Evolutionary conservation across 1,140 invertebrate genomes (phyloP).

Genomic region (Macrobrachium rosenbergii): DNA sequence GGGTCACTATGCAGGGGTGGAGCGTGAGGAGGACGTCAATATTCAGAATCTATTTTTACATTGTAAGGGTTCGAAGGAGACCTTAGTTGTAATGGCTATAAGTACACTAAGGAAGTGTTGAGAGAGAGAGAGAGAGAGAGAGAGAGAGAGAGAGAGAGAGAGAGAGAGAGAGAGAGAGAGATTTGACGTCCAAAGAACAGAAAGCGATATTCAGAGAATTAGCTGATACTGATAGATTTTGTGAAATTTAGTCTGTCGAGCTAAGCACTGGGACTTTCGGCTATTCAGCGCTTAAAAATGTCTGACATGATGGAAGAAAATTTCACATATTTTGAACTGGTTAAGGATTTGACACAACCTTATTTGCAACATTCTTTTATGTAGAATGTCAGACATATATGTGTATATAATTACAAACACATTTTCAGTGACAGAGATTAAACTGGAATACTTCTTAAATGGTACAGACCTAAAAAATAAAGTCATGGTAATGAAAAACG

Average conservation of each 20-base stretch:
- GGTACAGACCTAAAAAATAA: too few species aligned
- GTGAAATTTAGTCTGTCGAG: too few species aligned
- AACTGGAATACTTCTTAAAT: too few species aligned
- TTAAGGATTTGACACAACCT: too few species aligned
- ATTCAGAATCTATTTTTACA: background rate
- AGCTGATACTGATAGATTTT: background rate
- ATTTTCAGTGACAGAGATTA: too few species aligned
- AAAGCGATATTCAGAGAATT: background rate
- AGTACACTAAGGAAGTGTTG: background rate
- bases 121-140: conserved; percentile 15
- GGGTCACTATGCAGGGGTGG: background rate
- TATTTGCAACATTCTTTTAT: background rate
- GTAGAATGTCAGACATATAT: background rate
- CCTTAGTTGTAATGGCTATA: background rate
- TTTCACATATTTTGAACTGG: too few species aligned
- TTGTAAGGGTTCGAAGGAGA: background rate
- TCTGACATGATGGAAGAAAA: too few species aligned
- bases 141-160: background rate
- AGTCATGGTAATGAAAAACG: too few species aligned
- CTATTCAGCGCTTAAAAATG: too few species aligned
- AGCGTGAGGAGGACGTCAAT: background rate
- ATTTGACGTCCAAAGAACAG: background rate
- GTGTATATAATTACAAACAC: background rate
- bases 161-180: background rate
- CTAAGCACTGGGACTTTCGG: too few species aligned